A percentile compares a stretch with the other conserved stretches of the same genome.
phyloP scores from a whole-genome alignment of 2,888 invertebrate species.

The Lepidochrysops patricia region DNA sequence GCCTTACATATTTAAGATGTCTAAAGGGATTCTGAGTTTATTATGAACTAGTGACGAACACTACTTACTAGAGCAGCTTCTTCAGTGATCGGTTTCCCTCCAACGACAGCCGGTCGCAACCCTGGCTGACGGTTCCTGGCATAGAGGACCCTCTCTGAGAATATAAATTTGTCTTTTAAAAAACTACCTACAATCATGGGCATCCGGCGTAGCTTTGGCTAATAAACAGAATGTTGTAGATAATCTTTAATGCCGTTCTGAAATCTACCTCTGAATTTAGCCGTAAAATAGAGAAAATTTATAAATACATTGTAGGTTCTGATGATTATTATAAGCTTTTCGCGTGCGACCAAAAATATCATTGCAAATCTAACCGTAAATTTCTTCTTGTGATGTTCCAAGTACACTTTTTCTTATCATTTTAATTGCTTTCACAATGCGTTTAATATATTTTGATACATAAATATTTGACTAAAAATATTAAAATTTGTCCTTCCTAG shows the following conservation, averaged over 20 bases:
- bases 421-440: constrained; percentile 11
- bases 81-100: constrained; percentile 78
- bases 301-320: background rate
- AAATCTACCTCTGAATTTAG: too few relatives aligned
- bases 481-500: background rate
- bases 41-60: constrained; percentile 2
- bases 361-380: constrained; percentile 38
- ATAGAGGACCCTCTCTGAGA: constrained; percentile 76
- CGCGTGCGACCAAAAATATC: constrained; percentile 15
- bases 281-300: constrained; percentile 24
- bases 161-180: constrained; percentile 13
- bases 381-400: constrained; percentile 55
- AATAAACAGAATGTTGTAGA: too few relatives aligned
- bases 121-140: constrained; percentile 72
- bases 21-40: too few relatives aligned
- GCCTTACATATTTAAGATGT: too few relatives aligned
- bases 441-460: too few relatives aligned
- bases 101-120: constrained; percentile 70
- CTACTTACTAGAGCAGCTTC: constrained; percentile 76
- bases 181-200: too few relatives aligned
- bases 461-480: background rate
- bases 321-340: background rate
- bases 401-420: constrained; percentile 39
- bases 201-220: too few relatives aligned
- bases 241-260: too few relatives aligned